A percentile compares a stretch with the other conserved stretches of the same genome.
Evolutionary conservation across 2,888 invertebrate species (phyloP).

Genomic region (Raillietiella orientalis): DNA sequence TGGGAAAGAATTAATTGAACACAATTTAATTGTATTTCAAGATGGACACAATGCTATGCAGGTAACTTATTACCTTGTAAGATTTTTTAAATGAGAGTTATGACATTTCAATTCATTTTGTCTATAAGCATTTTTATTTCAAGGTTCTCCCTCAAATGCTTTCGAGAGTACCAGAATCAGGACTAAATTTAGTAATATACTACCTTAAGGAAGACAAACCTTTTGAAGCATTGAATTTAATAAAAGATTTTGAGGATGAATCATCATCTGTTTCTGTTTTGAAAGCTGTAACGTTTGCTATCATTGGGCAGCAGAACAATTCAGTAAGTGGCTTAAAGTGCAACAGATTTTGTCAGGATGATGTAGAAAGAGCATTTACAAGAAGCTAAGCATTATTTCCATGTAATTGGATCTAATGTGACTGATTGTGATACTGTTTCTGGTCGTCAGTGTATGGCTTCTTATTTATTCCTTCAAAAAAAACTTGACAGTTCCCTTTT

Average conservation of each 20-base stretch:
- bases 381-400: slow-evolving; percentile 81
- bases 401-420: slow-evolving; percentile 76
- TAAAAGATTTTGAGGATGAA: slow-evolving; percentile 69
- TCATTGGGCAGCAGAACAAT: slow-evolving; percentile 63
- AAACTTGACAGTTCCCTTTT: slow-evolving; percentile 89
- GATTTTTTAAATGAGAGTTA: too few species aligned
- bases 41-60: slow-evolving; percentile 80
- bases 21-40: slow-evolving; percentile 78
- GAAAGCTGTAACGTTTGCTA: slow-evolving; percentile 79
- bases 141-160: slow-evolving; percentile 61
- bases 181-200: slow-evolving; percentile 80
- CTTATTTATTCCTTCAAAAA: slow-evolving; percentile 68
- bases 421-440: slow-evolving; percentile 88
- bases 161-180: slow-evolving; percentile 83
- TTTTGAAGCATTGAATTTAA: slow-evolving; percentile 49
- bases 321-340: slow-evolving; percentile 30
- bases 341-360: background rate
- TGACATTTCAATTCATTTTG: too few species aligned
- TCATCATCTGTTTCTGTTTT: slow-evolving; percentile 85
- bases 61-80: too few species aligned
- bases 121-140: too few species aligned
- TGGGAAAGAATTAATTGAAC: slow-evolving; percentile 68
- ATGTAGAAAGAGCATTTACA: slow-evolving; percentile 66
- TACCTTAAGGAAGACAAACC: slow-evolving; percentile 58
- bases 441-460: slow-evolving; percentile 92